These are phyloP conservation scores for Crepidodera aurea DNA, from an alignment of 2,888 invertebrate genomes.

Conservation along the genomic window DNA sequence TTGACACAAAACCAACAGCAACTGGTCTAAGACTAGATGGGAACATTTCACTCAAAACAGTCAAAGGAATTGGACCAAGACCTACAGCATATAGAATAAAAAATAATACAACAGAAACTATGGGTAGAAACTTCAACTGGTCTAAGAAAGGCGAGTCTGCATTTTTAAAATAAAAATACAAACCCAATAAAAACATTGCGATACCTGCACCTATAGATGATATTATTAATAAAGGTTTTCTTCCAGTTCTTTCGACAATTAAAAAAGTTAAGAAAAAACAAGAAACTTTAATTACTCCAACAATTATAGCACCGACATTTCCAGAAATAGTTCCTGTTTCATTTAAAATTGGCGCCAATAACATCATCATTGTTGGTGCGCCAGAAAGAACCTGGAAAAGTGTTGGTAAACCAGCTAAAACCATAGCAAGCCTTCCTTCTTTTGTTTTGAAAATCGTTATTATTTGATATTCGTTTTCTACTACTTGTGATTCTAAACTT, in stretches of 20 bases:
- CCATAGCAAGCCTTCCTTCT: not conserved
- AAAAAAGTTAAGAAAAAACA: slow-evolving; percentile 1
- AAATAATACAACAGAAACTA: not conserved
- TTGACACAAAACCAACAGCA: slow-evolving; percentile 11
- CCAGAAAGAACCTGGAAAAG: slow-evolving; percentile 15
- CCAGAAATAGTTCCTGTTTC: slow-evolving; percentile 8
- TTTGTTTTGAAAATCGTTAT: not conserved
- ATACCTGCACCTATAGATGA: slow-evolving; percentile 11
- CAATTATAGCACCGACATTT: slow-evolving; percentile 13
- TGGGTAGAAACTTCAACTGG: not conserved
- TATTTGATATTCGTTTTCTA: not conserved
- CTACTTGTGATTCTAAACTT: slow-evolving; percentile 35
- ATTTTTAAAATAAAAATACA: slow-evolving; percentile 8
- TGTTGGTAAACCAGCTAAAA: slow-evolving; percentile 2
- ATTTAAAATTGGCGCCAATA: slow-evolving; percentile 19
- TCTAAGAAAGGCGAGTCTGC: not conserved
- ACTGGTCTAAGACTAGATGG: not conserved
- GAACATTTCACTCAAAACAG: not conserved
- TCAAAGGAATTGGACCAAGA: not conserved
- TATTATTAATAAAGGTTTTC: slow-evolving; percentile 9
- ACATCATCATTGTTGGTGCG: slow-evolving; percentile 1
- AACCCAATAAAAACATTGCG: not conserved
- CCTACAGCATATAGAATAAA: not conserved
- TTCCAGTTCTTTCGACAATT: slow-evolving; percentile 11
- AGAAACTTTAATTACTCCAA: not conserved